Evolutionary conservation across 2,888 invertebrate species (phyloP).

Genomic region (Meliscaeva auricollis): DNA sequence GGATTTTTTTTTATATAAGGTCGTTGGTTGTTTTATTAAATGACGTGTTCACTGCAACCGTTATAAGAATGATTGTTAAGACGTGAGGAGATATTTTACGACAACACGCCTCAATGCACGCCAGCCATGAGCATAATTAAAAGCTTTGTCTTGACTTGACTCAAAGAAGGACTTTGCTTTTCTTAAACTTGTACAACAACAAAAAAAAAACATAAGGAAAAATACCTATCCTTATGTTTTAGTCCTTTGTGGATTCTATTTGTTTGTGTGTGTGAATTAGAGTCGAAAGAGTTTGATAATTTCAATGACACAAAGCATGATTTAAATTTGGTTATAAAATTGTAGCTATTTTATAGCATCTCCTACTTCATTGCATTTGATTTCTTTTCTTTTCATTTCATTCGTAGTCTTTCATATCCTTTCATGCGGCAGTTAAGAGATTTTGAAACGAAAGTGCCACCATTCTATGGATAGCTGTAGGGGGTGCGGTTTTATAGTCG

Average conservation of each 20-base stretch:
- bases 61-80: constrained; percentile 35
- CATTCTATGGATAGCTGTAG: background rate
- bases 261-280: background rate
- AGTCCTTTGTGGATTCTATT: constrained; percentile 1
- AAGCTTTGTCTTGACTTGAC: background rate
- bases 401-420: background rate
- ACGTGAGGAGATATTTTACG: constrained; percentile 15
- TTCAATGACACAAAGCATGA: constrained; percentile 41
- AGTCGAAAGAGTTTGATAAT: constrained; percentile 23
- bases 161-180: constrained; percentile 1
- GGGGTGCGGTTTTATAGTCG: constrained; percentile 28
- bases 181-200: background rate
- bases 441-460: constrained; percentile 22
- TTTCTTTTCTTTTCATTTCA: background rate
- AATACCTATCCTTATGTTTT: background rate
- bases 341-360: constrained; percentile 32
- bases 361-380: constrained; percentile 35
- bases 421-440: background rate
- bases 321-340: constrained; percentile 41
- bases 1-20: constrained; percentile 17
- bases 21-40: constrained; percentile 37
- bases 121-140: constrained; percentile 42
- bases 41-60: constrained; percentile 43
- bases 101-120: constrained; percentile 41
- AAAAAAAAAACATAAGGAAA: background rate